Evolutionary conservation across 2,888 invertebrate species (phyloP).

Genomic region (Drosophila buzzatii): DNA sequence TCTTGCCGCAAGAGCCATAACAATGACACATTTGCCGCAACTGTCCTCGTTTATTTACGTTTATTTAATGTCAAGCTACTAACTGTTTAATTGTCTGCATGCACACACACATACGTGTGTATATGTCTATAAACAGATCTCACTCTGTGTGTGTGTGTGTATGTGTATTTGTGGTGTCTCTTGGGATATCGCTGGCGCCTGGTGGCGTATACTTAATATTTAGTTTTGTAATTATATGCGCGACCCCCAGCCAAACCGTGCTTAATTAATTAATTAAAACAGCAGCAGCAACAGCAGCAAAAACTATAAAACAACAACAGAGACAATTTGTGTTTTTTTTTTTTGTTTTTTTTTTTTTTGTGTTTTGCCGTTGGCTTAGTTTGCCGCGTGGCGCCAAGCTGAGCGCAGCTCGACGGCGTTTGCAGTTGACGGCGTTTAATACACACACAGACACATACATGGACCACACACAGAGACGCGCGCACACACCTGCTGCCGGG

Average conservation of each 20-base stretch:
- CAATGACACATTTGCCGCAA: conserved; percentile 61
- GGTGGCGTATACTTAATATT: conserved; percentile 67
- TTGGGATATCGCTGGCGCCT: conserved; percentile 60
- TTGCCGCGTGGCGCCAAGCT: conserved; percentile 68
- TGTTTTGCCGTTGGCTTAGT: conserved; percentile 43
- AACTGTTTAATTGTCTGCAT: conserved; percentile 48
- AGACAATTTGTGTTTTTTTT: conserved; percentile 3
- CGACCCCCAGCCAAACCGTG: conserved; percentile 55
- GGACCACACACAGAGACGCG: not conserved
- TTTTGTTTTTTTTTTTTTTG: conserved; percentile 3
- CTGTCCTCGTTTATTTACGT: conserved; percentile 59
- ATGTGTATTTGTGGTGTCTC: conserved; percentile 33
- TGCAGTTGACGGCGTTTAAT: conserved; percentile 39
- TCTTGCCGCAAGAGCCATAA: conserved; percentile 32
- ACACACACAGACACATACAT: not conserved
- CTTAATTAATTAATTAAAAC: conserved; percentile 75
- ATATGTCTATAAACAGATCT: conserved; percentile 2
- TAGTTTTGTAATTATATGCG: conserved; percentile 67
- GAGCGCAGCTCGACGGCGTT: conserved; percentile 53
- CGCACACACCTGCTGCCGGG: conserved; percentile 3
- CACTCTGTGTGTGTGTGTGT: conserved; percentile 8
- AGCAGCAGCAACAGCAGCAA: conserved; percentile 32
- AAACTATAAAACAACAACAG: conserved; percentile 5
- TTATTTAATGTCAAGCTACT: conserved; percentile 51
- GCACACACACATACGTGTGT: not conserved